These are phyloP conservation scores for Holacanthella duospinosa DNA, from an alignment of 2,888 invertebrate species.

Conservation along the genomic window DNA sequence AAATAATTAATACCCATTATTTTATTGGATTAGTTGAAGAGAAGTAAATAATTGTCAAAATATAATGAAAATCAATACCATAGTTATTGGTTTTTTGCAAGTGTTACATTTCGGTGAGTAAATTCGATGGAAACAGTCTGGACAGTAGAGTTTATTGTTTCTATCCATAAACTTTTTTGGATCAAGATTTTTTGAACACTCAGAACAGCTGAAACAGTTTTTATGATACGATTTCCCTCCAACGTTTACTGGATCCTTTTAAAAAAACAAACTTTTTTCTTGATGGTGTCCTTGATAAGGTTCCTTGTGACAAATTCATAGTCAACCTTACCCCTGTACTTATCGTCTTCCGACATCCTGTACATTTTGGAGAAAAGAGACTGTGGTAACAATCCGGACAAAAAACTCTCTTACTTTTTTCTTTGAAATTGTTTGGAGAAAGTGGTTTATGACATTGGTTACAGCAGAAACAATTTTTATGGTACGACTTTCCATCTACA, in stretches of 20 bases:
- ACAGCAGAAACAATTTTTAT: conserved; percentile 24
- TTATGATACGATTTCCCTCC: conserved; percentile 21
- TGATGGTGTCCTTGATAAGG: background rate
- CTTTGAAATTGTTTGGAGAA: conserved; percentile 21
- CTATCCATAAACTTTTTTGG: conserved; percentile 25
- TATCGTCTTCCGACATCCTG: conserved; percentile 28
- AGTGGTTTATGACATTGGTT: conserved; percentile 22
- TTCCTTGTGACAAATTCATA: background rate
- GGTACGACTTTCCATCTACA: conserved; percentile 14
- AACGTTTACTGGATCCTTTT: conserved; percentile 17
- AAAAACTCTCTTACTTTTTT: conserved; percentile 24
- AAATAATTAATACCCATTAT: background rate
- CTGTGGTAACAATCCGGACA: conserved; percentile 28
- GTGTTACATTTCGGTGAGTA: conserved; percentile 27
- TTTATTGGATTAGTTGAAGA: background rate
- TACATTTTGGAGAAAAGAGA: conserved; percentile 26
- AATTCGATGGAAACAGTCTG: conserved; percentile 25
- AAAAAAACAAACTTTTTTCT: no score
- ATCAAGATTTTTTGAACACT: conserved; percentile 20
- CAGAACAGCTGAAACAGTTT: conserved; percentile 22
- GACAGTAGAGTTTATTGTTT: conserved; percentile 25
- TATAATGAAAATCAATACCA: background rate
- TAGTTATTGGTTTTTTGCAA: conserved; percentile 28
- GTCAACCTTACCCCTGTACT: background rate
- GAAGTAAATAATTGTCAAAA: background rate